Evolutionary conservation across 2,113 vertebrate genomes (phyloP).

Genomic region (Bufo bufo): DNA sequence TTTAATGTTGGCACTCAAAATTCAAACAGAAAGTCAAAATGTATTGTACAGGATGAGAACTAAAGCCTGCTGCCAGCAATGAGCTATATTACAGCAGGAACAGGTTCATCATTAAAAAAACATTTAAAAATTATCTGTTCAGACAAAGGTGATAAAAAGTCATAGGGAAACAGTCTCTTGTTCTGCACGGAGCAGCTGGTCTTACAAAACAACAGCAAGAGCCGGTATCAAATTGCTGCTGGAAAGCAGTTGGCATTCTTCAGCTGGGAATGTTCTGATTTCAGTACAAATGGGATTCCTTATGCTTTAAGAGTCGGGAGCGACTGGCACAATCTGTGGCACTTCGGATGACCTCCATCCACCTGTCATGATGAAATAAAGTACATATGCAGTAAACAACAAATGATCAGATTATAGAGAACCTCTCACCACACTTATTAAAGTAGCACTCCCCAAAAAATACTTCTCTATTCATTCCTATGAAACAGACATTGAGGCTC

Average conservation of each 20-base stretch:
- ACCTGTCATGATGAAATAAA: conserved; percentile 70
- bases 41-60: conserved; percentile 62
- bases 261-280: background rate
- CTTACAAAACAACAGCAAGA: conserved; percentile 62
- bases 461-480: too few relatives aligned
- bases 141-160: conserved; percentile 59
- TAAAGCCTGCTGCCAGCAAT: conserved; percentile 58
- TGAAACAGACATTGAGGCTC: too few relatives aligned
- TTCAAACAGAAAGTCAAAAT: conserved; percentile 66
- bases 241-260: conserved; percentile 63
- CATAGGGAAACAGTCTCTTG: conserved; percentile 62
- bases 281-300: conserved; percentile 86
- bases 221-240: conserved; percentile 66
- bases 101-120: conserved; percentile 55
- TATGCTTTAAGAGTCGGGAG: conserved; percentile 79
- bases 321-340: conserved; percentile 86
- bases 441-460: too few relatives aligned
- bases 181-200: conserved; percentile 60
- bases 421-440: background rate
- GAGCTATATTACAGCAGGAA: conserved; percentile 42
- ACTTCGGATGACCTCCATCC: conserved; percentile 99
- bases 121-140: conserved; percentile 60
- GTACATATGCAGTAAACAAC: background rate
- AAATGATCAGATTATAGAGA: background rate
- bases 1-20: conserved; percentile 77